Percentiles rank a stretch among this genome's conserved stretches.
Evolutionary conservation across 2,113 vertebrate species (phyloP).

Genomic region (Gymnobelideus leadbeateri): DNA sequence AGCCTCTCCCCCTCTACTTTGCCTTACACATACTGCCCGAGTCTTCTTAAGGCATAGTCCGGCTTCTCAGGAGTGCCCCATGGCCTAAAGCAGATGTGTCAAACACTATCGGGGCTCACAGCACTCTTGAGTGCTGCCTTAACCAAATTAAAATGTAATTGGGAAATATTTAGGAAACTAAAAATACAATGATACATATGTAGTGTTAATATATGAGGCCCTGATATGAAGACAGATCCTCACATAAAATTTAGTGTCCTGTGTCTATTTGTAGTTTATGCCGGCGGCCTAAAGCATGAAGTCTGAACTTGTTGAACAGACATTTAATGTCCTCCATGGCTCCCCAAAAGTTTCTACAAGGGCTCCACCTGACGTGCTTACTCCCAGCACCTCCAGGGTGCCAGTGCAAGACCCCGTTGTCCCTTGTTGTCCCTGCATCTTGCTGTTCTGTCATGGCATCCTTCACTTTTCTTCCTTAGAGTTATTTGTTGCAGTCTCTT

Average conservation of each 20-base stretch:
- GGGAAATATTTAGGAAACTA: background rate
- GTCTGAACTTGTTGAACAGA: background rate
- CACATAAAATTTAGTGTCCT: background rate
- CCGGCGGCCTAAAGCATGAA: background rate
- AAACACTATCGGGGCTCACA: background rate
- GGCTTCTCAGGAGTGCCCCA: background rate
- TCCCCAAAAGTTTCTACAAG: background rate
- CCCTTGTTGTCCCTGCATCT: background rate
- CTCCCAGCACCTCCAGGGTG: background rate
- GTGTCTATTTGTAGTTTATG: background rate
- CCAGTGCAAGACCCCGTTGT: background rate
- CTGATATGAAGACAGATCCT: background rate
- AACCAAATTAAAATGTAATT: background rate
- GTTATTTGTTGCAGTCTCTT: background rate
- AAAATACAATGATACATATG: background rate
- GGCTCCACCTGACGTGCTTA: background rate
- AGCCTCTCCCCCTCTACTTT: background rate
- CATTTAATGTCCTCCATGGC: background rate
- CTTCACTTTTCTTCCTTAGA: background rate
- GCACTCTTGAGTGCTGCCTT: background rate
- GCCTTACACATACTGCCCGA: background rate
- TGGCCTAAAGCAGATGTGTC: background rate
- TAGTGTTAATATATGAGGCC: background rate
- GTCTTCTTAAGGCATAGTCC: background rate
- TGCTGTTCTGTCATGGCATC: background rate